Conservation (phyloP, 2,888 invertebrate species). For the Idaea dimidiata region DNA sequence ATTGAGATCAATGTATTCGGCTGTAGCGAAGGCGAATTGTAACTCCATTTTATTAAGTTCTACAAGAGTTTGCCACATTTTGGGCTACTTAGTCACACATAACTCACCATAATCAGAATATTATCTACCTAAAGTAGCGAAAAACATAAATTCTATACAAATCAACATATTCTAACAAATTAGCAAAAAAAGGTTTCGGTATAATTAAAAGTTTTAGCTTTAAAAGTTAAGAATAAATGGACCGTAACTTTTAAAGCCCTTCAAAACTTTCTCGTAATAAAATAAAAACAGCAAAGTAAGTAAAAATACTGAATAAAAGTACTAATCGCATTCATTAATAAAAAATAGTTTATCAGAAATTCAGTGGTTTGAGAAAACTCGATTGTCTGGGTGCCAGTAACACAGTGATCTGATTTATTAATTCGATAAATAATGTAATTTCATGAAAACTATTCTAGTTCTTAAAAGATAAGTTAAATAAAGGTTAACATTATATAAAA, state of each 20-base stretch:
- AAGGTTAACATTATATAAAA: no score
- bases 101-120: no score
- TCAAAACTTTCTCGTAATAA: background rate
- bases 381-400: background rate
- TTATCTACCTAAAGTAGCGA: no score
- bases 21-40: no score
- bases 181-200: background rate
- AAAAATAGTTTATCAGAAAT: background rate
- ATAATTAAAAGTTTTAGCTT: background rate
- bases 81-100: no score
- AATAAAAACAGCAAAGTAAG: background rate
- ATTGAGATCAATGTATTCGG: no score
- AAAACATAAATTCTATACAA: no score
- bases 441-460: background rate
- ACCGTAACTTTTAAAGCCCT: background rate
- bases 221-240: background rate
- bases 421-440: conserved; percentile 6
- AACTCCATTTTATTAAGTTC: no score
- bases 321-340: background rate
- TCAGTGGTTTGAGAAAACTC: background rate
- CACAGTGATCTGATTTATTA: conserved; percentile 1
- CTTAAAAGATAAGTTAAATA: no score
- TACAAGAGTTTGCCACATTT: no score
- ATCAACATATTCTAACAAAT: no score
- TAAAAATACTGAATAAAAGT: background rate